These are phyloP conservation scores for Druon quercuslanigerum DNA, from an alignment of 1,140 invertebrate species.

Conservation along the genomic window DNA sequence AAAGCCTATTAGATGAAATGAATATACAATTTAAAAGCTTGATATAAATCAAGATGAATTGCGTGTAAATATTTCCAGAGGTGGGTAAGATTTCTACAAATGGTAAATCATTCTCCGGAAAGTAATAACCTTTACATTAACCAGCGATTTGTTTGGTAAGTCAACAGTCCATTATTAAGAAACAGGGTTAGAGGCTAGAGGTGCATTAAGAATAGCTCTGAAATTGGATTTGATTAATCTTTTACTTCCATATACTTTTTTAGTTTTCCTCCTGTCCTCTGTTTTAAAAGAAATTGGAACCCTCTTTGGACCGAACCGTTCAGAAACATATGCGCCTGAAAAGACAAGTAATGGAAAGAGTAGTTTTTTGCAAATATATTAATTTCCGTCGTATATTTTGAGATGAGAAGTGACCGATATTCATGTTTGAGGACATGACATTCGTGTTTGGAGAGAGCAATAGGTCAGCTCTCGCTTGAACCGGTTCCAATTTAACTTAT, in stretches of 20 bases:
- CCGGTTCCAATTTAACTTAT: slow-evolving; percentile 30
- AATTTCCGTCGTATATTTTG: neutral
- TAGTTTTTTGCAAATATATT: no score
- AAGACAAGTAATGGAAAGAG: no score
- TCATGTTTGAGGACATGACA: slow-evolving; percentile 21
- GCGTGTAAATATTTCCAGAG: neutral
- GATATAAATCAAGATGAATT: neutral
- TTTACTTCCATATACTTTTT: neutral
- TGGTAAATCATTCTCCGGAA: neutral
- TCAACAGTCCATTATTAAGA: slow-evolving; percentile 43
- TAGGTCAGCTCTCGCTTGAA: slow-evolving; percentile 27
- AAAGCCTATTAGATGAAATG: no score
- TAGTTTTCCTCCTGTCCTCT: neutral
- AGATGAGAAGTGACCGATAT: slow-evolving; percentile 12
- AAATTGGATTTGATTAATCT: slow-evolving; percentile 46
- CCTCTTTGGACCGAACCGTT: no score
- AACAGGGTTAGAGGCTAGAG: slow-evolving; percentile 42
- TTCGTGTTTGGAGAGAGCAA: slow-evolving; percentile 29
- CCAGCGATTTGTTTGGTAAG: slow-evolving; percentile 38
- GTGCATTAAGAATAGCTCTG: slow-evolving; percentile 50
- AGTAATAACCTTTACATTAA: slow-evolving; percentile 47
- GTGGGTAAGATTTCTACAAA: neutral
- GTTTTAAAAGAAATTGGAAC: no score
- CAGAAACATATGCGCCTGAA: no score
- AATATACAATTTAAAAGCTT: neutral